Evolutionary conservation across 1,140 invertebrate species (phyloP).

Genomic region (Orchesella cincta): DNA sequence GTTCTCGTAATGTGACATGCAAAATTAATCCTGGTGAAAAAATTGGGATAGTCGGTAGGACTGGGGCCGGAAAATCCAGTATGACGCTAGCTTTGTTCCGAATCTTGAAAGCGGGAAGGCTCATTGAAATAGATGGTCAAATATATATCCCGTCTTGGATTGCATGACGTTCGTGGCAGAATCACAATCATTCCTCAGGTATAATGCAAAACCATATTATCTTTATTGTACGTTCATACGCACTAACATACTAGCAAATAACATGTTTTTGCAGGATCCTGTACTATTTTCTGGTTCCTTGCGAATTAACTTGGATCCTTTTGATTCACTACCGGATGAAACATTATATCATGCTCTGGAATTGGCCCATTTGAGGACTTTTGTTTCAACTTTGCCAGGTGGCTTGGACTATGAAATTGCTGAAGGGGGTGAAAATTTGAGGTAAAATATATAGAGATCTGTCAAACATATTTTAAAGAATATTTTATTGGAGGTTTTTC

Average conservation of each 20-base stretch:
- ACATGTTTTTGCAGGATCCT: slow-evolving; percentile 66
- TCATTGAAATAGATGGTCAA: slow-evolving; percentile 87
- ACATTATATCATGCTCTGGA: slow-evolving; percentile 80
- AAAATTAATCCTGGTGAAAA: slow-evolving; percentile 74
- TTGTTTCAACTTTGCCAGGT: slow-evolving; percentile 69
- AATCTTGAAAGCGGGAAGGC: slow-evolving; percentile 82
- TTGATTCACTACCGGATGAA: slow-evolving; percentile 72
- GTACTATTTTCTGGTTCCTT: slow-evolving; percentile 83
- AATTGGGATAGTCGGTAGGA: slow-evolving; percentile 79
- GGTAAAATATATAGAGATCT: slow-evolving; percentile 60
- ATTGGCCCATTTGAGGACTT: slow-evolving; percentile 73
- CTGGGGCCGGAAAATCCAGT: slow-evolving; percentile 82
- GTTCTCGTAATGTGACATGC: slow-evolving; percentile 75
- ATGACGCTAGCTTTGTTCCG: slow-evolving; percentile 79
- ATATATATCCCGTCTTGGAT: slow-evolving; percentile 80
- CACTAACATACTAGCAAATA: background rate
- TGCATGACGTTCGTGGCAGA: slow-evolving; percentile 81
- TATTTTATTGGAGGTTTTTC: slow-evolving; percentile 45
- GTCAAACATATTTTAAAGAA: background rate
- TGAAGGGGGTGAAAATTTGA: slow-evolving; percentile 88
- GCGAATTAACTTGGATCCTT: slow-evolving; percentile 77
- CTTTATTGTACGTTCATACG: background rate
- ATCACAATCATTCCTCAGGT: slow-evolving; percentile 87
- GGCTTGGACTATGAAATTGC: slow-evolving; percentile 77
- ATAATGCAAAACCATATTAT: slow-evolving; percentile 47